phyloP scores from a whole-genome alignment of 2,113 vertebrate species.

The Tupaia tana region DNA sequence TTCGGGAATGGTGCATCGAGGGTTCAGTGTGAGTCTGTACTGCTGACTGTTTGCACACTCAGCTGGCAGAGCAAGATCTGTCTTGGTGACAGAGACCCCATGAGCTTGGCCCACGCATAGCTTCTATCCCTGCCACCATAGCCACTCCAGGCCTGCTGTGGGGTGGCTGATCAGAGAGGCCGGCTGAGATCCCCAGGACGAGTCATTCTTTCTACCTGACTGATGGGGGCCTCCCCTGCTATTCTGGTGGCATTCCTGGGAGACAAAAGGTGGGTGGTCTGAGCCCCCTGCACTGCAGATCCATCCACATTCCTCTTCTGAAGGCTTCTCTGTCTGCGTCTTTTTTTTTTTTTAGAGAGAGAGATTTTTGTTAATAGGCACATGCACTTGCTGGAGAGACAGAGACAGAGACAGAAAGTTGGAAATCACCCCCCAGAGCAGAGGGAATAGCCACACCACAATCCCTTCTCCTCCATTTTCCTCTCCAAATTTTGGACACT shows the following conservation, averaged over 20 bases:
- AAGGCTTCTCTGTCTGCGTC: background rate
- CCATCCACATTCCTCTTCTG: background rate
- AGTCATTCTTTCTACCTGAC: background rate
- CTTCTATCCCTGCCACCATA: background rate
- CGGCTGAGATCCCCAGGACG: background rate
- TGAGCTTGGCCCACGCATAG: fast-evolving
- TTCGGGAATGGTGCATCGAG: background rate
- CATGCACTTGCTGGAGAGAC: no score
- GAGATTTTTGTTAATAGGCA: no score
- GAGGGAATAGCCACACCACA: no score
- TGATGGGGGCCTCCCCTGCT: background rate
- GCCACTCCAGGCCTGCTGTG: background rate
- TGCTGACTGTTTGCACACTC: background rate
- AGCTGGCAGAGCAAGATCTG: background rate
- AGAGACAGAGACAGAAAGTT: no score
- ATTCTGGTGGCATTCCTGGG: background rate
- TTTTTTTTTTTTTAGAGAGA: no score
- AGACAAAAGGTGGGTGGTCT: background rate
- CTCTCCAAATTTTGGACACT: no score
- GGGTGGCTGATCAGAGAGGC: background rate
- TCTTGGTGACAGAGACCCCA: background rate
- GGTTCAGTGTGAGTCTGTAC: background rate
- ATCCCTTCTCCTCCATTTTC: no score
- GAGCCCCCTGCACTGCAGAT: background rate
- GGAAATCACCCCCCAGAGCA: no score